These are phyloP conservation scores for Tachuris rubrigastra DNA, from an alignment of 2,113 vertebrate genomes.

Conservation along the genomic window DNA sequence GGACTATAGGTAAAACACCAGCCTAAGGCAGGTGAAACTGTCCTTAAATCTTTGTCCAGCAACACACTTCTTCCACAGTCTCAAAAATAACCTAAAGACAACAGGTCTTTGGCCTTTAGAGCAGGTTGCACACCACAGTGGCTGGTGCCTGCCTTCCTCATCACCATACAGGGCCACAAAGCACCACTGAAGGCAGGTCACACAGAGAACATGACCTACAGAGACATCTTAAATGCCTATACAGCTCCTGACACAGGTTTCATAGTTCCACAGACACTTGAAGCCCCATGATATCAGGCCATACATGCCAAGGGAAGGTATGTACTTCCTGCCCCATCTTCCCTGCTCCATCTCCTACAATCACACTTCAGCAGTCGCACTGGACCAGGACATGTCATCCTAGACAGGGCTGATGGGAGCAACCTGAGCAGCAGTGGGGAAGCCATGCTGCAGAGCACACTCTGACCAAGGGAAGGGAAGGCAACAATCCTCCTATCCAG, in stretches of 20 bases:
- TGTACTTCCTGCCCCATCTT: not conserved
- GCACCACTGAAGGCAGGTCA: not conserved
- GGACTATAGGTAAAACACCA: not conserved
- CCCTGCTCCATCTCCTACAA: not conserved
- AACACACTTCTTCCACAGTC: not conserved
- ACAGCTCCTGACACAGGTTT: not conserved
- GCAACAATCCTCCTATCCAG: accelerated
- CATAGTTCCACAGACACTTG: not conserved
- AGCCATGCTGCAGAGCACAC: not conserved
- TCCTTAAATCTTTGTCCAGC: not conserved
- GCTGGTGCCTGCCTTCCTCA: not conserved
- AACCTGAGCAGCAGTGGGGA: not conserved
- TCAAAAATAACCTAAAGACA: not conserved
- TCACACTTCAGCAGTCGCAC: not conserved
- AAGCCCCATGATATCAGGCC: not conserved
- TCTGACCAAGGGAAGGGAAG: not conserved
- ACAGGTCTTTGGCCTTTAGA: not conserved
- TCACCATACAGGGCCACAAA: not conserved
- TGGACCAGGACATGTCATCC: not conserved
- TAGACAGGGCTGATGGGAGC: not conserved
- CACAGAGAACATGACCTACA: not conserved
- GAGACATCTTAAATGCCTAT: not conserved
- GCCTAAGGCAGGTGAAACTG: not conserved
- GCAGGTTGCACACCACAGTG: not conserved
- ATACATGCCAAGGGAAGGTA: not conserved